phyloP scores from a whole-genome alignment of 2,113 vertebrate genomes.

The Apeltes quadracus region DNA sequence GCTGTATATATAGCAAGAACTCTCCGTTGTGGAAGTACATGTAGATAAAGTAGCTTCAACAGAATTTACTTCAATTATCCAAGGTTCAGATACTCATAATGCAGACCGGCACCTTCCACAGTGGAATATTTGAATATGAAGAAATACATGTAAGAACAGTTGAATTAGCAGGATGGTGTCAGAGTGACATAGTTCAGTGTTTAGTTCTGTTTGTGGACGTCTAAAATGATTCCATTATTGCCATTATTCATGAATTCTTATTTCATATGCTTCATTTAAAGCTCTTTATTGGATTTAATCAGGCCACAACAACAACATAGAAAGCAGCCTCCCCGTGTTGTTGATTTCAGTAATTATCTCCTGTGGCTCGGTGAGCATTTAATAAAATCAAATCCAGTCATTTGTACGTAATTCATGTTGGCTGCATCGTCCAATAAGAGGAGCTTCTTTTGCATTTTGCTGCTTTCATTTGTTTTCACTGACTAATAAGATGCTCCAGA shows the following conservation, averaged over 20 bases:
- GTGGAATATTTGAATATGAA: background rate
- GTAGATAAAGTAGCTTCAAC: background rate
- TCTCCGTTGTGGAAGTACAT: background rate
- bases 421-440: conserved; percentile 26
- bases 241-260: background rate
- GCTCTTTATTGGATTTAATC: conserved; percentile 1
- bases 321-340: background rate
- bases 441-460: conserved; percentile 28
- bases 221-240: background rate
- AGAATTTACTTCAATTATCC: background rate
- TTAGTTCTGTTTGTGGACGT: background rate
- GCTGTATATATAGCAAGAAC: no score
- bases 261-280: conserved; percentile 8
- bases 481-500: conserved; percentile 50
- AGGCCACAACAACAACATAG: conserved; percentile 1
- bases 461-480: conserved; percentile 54
- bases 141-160: background rate
- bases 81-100: background rate
- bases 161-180: background rate
- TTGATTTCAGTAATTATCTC: conserved; percentile 42
- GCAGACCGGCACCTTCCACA: no score
- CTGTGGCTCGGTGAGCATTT: conserved; percentile 28
- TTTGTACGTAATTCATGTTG: conserved; percentile 43
- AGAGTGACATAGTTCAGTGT: background rate
- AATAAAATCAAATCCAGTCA: conserved; percentile 35